phyloP scores from a whole-genome alignment of 2,113 vertebrate genomes.

The Oryzias melastigma region DNA sequence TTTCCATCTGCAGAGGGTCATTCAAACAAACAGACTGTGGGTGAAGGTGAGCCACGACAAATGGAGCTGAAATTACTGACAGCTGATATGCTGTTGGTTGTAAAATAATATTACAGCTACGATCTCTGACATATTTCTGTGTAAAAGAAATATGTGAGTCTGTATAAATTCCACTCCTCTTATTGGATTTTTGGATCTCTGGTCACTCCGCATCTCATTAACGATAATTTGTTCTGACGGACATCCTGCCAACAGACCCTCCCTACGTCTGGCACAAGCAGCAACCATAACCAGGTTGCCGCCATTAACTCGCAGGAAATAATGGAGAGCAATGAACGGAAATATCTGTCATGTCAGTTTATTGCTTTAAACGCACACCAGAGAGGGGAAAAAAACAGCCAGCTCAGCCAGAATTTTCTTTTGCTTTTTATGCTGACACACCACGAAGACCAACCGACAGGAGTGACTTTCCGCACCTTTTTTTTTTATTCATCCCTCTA shows the following conservation, averaged over 20 bases:
- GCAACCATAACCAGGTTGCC: slow-evolving; percentile 6
- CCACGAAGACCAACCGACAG: slow-evolving; percentile 4
- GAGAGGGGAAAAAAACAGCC: slow-evolving; percentile 19
- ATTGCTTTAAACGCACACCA: slow-evolving; percentile 30
- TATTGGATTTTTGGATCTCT: slow-evolving; percentile 43
- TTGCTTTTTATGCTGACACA: slow-evolving; percentile 40
- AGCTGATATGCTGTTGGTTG: background rate
- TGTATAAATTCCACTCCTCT: slow-evolving; percentile 5
- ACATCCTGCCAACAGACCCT: slow-evolving; percentile 45
- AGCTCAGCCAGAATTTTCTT: slow-evolving; percentile 38
- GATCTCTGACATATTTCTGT: background rate
- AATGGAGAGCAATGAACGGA: slow-evolving; percentile 2
- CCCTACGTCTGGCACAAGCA: slow-evolving; percentile 11
- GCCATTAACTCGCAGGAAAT: slow-evolving; percentile 1
- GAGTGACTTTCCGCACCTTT: slow-evolving; percentile 29
- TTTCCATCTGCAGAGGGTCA: slow-evolving; percentile 17
- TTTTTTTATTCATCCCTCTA: background rate
- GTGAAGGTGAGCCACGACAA: slow-evolving; percentile 9
- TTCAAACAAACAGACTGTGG: slow-evolving; percentile 1
- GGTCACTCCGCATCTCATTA: slow-evolving; percentile 62
- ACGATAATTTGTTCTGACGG: slow-evolving; percentile 60
- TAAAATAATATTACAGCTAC: background rate
- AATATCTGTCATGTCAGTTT: slow-evolving; percentile 35
- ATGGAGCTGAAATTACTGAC: background rate
- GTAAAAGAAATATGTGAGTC: too few relatives aligned